Conservation (phyloP, 2,797 vertebrate genomes). For the Cyclopterus lumpus region DNA sequence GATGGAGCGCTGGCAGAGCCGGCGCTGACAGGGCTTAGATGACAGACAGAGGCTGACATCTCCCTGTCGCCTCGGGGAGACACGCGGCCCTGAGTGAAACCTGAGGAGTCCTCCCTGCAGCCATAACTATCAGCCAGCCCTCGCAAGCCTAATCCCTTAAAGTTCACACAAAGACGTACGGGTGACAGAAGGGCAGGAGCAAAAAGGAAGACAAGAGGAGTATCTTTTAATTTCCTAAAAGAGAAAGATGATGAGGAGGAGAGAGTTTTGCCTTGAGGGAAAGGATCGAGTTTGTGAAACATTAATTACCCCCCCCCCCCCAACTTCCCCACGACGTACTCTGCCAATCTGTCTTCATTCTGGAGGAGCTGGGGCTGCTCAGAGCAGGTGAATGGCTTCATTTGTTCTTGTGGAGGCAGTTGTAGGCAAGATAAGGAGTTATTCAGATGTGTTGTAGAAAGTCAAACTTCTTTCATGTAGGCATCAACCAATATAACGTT, state of each 20-base stretch:
- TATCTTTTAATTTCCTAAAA: slow-evolving; percentile 75
- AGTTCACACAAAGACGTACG: slow-evolving; percentile 73
- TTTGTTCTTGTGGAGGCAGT: slow-evolving; percentile 54
- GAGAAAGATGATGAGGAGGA: slow-evolving; percentile 64
- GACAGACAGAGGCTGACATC: slow-evolving; percentile 85
- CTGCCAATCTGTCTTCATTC: slow-evolving; percentile 58
- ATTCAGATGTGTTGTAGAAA: slow-evolving; percentile 37
- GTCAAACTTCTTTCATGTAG: slow-evolving; percentile 16
- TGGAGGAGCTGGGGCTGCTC: slow-evolving; percentile 44
- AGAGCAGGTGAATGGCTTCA: slow-evolving; percentile 59
- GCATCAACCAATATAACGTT: neutral
- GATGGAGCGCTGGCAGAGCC: slow-evolving; percentile 73
- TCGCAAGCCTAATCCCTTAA: slow-evolving; percentile 74
- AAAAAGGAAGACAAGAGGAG: slow-evolving; percentile 70
- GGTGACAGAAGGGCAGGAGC: slow-evolving; percentile 76
- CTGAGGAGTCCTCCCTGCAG: slow-evolving; percentile 79
- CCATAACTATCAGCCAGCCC: slow-evolving; percentile 69
- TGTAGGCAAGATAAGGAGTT: slow-evolving; percentile 50
- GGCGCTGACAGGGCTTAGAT: slow-evolving; percentile 75
- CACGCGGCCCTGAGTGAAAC: slow-evolving; percentile 76
- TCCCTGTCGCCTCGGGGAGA: slow-evolving; percentile 80
- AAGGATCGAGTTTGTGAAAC: slow-evolving; percentile 75
- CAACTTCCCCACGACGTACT: slow-evolving; percentile 29
- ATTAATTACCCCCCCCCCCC: slow-evolving; percentile 74
- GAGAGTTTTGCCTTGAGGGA: slow-evolving; percentile 70